phyloP scores from a whole-genome alignment of 2,113 vertebrate species.

The Riparia riparia region DNA sequence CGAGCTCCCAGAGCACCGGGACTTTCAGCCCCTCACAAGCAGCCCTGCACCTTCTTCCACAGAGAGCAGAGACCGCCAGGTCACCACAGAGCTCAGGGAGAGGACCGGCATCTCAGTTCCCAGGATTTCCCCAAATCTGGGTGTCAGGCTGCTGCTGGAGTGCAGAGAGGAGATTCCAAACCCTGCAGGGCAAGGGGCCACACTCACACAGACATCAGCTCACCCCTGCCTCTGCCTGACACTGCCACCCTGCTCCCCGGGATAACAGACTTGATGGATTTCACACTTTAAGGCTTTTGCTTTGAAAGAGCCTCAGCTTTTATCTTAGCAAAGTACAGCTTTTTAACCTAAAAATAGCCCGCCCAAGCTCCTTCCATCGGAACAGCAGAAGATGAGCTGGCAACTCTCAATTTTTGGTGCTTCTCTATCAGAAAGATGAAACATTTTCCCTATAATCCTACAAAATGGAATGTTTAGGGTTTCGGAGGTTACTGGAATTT shows the following conservation, averaged over 20 bases:
- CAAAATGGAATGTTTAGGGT: constrained; percentile 67
- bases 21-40: background rate
- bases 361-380: constrained; percentile 48
- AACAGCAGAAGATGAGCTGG: constrained; percentile 61
- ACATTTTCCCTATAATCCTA: constrained; percentile 61
- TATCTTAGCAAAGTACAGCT: constrained; percentile 69
- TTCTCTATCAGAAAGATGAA: constrained; percentile 67
- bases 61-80: background rate
- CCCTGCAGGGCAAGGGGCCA: background rate
- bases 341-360: constrained; percentile 69
- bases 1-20: background rate
- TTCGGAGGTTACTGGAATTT: constrained; percentile 67
- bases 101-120: background rate
- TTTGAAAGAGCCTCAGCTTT: constrained; percentile 64
- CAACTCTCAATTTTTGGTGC: constrained; percentile 60
- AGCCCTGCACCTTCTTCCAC: fast-evolving
- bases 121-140: background rate
- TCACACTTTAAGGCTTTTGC: constrained; percentile 60
- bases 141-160: background rate
- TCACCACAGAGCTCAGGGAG: background rate
- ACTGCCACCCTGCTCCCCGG: background rate
- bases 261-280: constrained; percentile 38
- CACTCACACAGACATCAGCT: background rate
- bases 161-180: background rate
- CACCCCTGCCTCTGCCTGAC: background rate